Evolutionary conservation across 1,140 invertebrate genomes (phyloP).

Genomic region (Drosophila punjabiensis): DNA sequence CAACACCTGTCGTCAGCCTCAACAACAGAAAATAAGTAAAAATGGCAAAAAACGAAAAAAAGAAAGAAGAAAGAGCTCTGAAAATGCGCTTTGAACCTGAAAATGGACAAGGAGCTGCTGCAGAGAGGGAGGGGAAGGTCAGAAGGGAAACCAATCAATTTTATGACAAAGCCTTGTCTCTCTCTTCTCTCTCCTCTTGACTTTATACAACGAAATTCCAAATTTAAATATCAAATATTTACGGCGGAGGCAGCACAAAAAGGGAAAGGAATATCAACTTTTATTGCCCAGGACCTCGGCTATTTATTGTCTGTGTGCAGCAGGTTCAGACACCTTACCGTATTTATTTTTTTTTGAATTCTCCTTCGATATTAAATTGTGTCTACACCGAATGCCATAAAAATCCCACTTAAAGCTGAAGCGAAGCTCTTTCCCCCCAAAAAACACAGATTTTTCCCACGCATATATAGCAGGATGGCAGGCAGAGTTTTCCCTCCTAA

Average conservation of each 20-base stretch:
- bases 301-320: conserved; percentile 67
- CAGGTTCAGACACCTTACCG: conserved; percentile 73
- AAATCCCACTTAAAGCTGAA: conserved; percentile 72
- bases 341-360: conserved; percentile 42
- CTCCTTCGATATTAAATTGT: conserved; percentile 69
- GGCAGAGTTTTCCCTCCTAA: not conserved
- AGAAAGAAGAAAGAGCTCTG: conserved; percentile 11
- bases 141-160: conserved; percentile 62
- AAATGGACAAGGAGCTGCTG: conserved; percentile 29
- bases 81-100: conserved; percentile 60
- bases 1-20: conserved; percentile 47
- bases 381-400: conserved; percentile 76
- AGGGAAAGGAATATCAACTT: conserved; percentile 42
- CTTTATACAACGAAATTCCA: conserved; percentile 36
- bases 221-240: conserved; percentile 74
- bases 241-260: not conserved
- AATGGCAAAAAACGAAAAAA: not conserved
- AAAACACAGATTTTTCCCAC: conserved; percentile 68
- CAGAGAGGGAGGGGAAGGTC: not conserved
- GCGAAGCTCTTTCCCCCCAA: conserved; percentile 2
- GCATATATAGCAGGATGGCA: conserved; percentile 40
- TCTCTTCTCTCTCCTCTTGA: not conserved
- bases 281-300: conserved; percentile 57
- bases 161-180: conserved; percentile 59
- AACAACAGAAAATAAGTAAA: not conserved